phyloP scores from a whole-genome alignment of 2,797 vertebrate genomes.

The Lithobates pipiens region DNA sequence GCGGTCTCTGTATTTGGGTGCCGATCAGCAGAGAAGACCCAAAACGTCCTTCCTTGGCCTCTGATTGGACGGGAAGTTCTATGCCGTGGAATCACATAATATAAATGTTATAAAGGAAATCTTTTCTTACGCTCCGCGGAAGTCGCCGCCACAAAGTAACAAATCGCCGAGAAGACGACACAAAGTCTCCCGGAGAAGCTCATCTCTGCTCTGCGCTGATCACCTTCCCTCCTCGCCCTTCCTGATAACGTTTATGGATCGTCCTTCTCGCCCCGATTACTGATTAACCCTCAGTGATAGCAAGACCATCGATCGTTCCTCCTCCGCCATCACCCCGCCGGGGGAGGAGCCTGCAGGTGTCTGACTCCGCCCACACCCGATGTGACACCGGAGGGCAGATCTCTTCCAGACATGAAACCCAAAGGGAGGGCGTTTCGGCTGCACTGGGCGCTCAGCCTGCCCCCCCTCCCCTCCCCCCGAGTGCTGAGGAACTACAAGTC shows the following conservation, averaged over 20 bases:
- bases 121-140: slow-evolving; percentile 64
- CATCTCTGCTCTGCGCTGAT: background rate
- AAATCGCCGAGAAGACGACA: background rate
- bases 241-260: slow-evolving; percentile 30
- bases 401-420: too few species aligned
- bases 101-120: background rate
- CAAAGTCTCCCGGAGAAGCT: slow-evolving; percentile 1
- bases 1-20: too few species aligned
- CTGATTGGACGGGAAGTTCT: too few species aligned
- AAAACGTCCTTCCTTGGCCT: too few species aligned
- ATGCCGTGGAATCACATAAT: too few species aligned
- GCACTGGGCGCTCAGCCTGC: too few species aligned
- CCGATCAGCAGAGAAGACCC: too few species aligned
- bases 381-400: too few species aligned
- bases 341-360: too few species aligned
- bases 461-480: too few species aligned
- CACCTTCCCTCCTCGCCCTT: background rate
- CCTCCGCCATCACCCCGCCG: background rate
- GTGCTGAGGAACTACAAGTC: too few species aligned
- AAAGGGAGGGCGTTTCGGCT: too few species aligned
- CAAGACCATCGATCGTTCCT: background rate
- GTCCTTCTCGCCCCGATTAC: slow-evolving; percentile 62
- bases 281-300: slow-evolving; percentile 66
- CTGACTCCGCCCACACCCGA: background rate
- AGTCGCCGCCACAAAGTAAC: slow-evolving; percentile 22